A percentile compares a stretch with the other conserved stretches of the same genome.
Conservation (phyloP, 2,113 vertebrate genomes). For the Baryphthengus martii region DNA sequence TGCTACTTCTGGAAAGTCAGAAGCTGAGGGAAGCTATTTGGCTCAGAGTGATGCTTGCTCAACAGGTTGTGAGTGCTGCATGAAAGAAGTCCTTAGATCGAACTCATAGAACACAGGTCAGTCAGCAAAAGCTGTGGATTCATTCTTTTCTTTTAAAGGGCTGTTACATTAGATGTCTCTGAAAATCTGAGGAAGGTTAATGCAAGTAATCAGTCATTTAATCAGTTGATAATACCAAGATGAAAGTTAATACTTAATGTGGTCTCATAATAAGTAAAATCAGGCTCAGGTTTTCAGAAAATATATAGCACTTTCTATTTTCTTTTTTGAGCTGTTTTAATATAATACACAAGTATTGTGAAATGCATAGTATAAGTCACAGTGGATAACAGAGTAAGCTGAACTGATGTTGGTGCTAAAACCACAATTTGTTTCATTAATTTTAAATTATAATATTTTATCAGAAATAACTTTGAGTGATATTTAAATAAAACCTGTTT, state of each 20-base stretch:
- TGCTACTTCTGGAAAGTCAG: not conserved
- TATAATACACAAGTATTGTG: not conserved
- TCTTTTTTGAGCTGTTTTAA: not conserved
- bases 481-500: not conserved
- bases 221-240: not conserved
- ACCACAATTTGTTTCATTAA: not conserved
- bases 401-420: not conserved
- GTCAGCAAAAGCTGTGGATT: not conserved
- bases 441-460: not conserved
- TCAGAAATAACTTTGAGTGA: not conserved
- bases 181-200: not conserved
- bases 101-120: not conserved
- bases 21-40: not conserved
- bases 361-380: not conserved
- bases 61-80: not conserved
- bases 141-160: not conserved
- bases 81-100: not conserved
- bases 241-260: not conserved
- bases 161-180: fast-evolving
- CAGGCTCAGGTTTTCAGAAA: not conserved
- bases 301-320: not conserved
- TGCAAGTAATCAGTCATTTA: not conserved
- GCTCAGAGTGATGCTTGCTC: not conserved
- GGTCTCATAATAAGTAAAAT: not conserved
- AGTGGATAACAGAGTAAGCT: not conserved